Conservation (phyloP, 2,113 vertebrate genomes). For the Sylvia atricapilla region DNA sequence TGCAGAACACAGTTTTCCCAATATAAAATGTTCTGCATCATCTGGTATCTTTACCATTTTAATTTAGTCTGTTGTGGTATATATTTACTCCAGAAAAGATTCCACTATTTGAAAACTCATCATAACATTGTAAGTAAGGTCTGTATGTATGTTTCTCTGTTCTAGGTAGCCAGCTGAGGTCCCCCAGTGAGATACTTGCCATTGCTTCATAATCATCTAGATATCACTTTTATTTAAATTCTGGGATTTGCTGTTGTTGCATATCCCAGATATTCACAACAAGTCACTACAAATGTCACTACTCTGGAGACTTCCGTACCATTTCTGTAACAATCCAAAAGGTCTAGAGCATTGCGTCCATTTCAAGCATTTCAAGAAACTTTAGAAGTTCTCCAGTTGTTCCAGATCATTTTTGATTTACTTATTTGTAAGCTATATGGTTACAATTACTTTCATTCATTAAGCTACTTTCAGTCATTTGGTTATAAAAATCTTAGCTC, state of each 20-base stretch:
- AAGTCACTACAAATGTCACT: not conserved
- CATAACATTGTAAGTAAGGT: not conserved
- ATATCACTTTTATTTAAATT: not conserved
- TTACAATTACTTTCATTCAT: not conserved
- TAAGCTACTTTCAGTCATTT: not conserved
- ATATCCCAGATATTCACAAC: not conserved
- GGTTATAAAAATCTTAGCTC: not conserved
- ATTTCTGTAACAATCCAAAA: not conserved
- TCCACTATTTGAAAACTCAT: not conserved
- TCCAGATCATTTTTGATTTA: not conserved
- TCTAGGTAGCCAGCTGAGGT: not conserved
- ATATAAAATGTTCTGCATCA: not conserved
- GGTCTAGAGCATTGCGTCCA: not conserved
- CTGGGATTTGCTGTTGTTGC: not conserved
- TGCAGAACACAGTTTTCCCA: not conserved
- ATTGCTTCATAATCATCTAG: not conserved
- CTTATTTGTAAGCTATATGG: not conserved
- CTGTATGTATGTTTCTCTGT: not conserved
- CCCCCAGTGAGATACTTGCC: not conserved
- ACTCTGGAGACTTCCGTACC: not conserved
- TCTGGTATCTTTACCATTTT: not conserved
- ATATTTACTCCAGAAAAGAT: not conserved
- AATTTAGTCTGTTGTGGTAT: not conserved
- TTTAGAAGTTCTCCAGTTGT: not conserved
- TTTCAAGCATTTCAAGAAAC: not conserved